Percentiles rank a stretch among this genome's conserved stretches.
Conservation (phyloP, 2,888 invertebrate genomes). For the Drosophila macrospina region DNA sequence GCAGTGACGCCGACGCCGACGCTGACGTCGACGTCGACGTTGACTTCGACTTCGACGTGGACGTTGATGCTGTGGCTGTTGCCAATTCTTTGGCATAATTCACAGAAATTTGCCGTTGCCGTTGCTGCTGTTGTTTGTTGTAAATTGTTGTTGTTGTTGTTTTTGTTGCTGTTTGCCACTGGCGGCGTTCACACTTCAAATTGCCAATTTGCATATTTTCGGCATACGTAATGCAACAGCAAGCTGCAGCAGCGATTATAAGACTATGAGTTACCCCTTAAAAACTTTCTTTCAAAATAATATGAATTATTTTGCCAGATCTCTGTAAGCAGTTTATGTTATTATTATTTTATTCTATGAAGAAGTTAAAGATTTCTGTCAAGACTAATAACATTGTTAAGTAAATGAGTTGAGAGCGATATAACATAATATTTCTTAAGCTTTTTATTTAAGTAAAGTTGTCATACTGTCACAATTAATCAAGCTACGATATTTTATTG, state of each 20-base stretch:
- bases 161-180: conserved; percentile 58
- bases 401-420: too few relatives aligned
- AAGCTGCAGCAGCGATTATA: background rate
- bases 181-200: conserved; percentile 79
- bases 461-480: too few relatives aligned
- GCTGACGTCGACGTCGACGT: conserved; percentile 16
- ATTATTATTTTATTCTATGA: too few relatives aligned
- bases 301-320: too few relatives aligned
- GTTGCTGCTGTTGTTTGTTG: conserved; percentile 26
- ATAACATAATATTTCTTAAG: background rate
- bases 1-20: conserved; percentile 40
- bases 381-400: too few relatives aligned
- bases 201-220: conserved; percentile 77
- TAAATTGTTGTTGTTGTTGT: conserved; percentile 20
- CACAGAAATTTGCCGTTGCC: background rate
- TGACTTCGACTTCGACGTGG: conserved; percentile 12
- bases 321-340: too few relatives aligned
- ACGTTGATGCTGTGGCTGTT: conserved; percentile 33
- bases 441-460: too few relatives aligned
- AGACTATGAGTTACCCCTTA: conserved; percentile 24
- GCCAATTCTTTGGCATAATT: conserved; percentile 16
- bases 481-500: too few relatives aligned
- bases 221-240: conserved; percentile 73
- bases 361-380: too few relatives aligned
- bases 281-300: background rate